Conservation (phyloP, 2,113 vertebrate genomes). For the Nothobranchius kuhntae region DNA sequence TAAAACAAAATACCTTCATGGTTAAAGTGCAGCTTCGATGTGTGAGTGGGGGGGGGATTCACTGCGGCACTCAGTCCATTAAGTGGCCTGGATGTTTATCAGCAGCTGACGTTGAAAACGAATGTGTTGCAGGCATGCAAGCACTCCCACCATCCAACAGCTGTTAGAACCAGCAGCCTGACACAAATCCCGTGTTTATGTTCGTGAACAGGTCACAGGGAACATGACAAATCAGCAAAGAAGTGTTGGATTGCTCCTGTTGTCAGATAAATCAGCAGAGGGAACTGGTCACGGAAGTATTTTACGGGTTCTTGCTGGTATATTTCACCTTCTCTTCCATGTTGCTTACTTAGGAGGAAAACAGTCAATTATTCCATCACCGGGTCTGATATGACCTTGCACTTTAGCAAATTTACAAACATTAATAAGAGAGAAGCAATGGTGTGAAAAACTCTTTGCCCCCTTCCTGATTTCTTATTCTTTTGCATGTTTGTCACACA, state of each 20-base stretch:
- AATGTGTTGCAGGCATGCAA: slow-evolving; percentile 28
- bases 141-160: slow-evolving; percentile 35
- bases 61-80: slow-evolving; percentile 37
- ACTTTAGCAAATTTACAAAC: slow-evolving; percentile 65
- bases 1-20: slow-evolving; percentile 6
- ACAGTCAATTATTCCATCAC: slow-evolving; percentile 71
- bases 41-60: slow-evolving; percentile 13
- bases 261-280: slow-evolving; percentile 72
- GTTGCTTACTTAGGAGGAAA: slow-evolving; percentile 48
- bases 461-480: too few relatives aligned
- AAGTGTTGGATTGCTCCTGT: slow-evolving; percentile 65
- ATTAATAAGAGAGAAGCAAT: slow-evolving; percentile 22
- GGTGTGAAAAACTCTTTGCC: too few relatives aligned
- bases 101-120: slow-evolving; percentile 39
- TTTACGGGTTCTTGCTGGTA: slow-evolving; percentile 33
- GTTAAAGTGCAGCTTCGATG: slow-evolving; percentile 22
- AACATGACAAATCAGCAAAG: slow-evolving; percentile 71
- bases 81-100: slow-evolving; percentile 62
- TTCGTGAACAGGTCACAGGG: slow-evolving; percentile 61
- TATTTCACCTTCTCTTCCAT: slow-evolving; percentile 55
- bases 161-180: slow-evolving; percentile 56
- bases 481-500: too few relatives aligned
- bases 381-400: slow-evolving; percentile 62
- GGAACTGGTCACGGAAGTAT: slow-evolving; percentile 22
- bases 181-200: slow-evolving; percentile 65